Conservation (phyloP, 1,140 invertebrate species). For the Cydia fagiglandana region DNA sequence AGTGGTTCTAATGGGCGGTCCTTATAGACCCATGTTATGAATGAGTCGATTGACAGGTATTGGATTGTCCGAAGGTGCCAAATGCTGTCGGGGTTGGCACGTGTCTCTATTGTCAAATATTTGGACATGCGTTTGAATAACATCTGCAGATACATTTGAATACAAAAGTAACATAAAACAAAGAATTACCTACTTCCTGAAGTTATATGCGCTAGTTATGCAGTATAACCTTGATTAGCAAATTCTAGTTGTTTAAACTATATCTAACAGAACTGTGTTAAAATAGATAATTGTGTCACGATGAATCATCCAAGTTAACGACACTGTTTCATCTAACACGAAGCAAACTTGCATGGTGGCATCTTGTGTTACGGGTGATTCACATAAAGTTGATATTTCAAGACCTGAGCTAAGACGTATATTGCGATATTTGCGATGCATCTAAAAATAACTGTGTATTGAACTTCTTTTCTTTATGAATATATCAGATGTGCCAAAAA, state of each 20-base stretch:
- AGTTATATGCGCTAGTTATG: background rate
- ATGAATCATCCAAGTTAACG: conserved; percentile 9
- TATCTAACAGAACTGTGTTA: conserved; percentile 9
- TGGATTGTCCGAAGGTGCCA: conserved; percentile 44
- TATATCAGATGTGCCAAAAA: conserved; percentile 4
- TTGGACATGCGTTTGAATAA: conserved; percentile 18
- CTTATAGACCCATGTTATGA: conserved; percentile 51
- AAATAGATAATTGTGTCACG: conserved; percentile 5
- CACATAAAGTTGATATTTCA: conserved; percentile 16
- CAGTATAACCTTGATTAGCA: background rate
- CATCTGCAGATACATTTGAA: background rate
- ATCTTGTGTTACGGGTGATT: conserved; percentile 15
- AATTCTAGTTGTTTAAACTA: background rate
- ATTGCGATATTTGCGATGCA: background rate
- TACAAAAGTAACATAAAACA: background rate
- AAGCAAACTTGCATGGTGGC: background rate
- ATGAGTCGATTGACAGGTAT: conserved; percentile 51
- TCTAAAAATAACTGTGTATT: background rate
- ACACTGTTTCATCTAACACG: background rate
- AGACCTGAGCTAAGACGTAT: background rate
- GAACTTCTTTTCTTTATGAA: background rate
- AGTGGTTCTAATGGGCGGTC: conserved; percentile 51
- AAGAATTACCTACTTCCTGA: background rate
- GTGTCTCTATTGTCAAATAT: conserved; percentile 35
- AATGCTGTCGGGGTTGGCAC: conserved; percentile 39